These are phyloP conservation scores for Lophotis ruficrista DNA, from an alignment of 2,113 vertebrate genomes.

Conservation along the genomic window DNA sequence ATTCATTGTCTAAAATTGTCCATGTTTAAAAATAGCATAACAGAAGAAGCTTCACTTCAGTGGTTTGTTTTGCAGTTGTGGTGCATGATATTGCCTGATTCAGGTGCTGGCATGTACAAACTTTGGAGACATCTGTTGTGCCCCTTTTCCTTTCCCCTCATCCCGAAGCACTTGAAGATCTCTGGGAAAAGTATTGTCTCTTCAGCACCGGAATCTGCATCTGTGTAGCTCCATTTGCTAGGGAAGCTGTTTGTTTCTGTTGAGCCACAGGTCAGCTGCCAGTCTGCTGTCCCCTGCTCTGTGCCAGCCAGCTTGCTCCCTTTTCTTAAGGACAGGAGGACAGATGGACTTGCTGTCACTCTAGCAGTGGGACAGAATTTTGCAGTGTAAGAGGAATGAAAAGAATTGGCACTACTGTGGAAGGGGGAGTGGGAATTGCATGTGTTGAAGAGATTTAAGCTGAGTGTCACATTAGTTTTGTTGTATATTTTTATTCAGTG, in stretches of 20 bases:
- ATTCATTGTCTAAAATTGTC: neutral
- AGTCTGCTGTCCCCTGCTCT: neutral
- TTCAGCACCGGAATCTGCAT: neutral
- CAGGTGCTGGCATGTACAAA: neutral
- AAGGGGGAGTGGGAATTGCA: neutral
- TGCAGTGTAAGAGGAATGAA: neutral
- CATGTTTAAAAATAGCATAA: neutral
- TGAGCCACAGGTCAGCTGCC: conserved; percentile 5
- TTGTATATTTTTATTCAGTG: neutral
- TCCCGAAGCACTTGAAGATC: neutral
- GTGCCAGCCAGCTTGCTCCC: conserved; percentile 12
- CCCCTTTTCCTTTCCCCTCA: neutral
- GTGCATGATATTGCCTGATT: neutral
- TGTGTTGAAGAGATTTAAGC: neutral
- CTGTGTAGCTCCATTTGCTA: neutral
- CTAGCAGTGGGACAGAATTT: conserved; percentile 2
- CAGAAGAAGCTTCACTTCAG: neutral
- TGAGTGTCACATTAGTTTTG: neutral
- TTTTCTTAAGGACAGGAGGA: conserved; percentile 6
- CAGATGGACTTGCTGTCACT: conserved; percentile 47
- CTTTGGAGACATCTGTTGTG: neutral
- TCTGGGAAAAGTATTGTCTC: neutral
- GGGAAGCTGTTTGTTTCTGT: neutral
- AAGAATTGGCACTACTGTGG: neutral
- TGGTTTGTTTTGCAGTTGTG: conserved; percentile 20